Percentiles rank a stretch among this genome's conserved stretches.
phyloP scores from a whole-genome alignment of 2,113 vertebrate species.

The Chaenocephalus aceratus region DNA sequence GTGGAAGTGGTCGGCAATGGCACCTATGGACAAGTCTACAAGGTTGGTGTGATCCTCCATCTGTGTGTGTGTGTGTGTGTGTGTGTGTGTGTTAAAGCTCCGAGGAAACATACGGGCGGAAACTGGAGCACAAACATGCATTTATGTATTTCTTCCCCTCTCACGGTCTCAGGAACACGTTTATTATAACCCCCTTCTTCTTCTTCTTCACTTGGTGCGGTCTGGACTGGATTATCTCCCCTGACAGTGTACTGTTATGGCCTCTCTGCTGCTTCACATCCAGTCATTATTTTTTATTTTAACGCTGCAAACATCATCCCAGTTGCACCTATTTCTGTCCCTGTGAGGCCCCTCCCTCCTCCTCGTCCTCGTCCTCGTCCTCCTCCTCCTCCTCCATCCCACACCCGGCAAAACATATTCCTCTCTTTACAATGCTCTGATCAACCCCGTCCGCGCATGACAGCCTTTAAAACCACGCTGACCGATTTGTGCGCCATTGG shows the following conservation, averaged over 20 bases:
- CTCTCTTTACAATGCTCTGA: constrained; percentile 35
- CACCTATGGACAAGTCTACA: constrained; percentile 93
- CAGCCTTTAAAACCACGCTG: constrained; percentile 53
- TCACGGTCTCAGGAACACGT: constrained; percentile 37
- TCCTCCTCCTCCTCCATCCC: constrained; percentile 52
- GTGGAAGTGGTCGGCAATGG: constrained; percentile 93
- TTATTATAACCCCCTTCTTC: constrained; percentile 28
- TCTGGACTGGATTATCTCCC: constrained; percentile 63
- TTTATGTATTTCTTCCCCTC: constrained; percentile 39
- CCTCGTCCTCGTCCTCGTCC: constrained; percentile 10
- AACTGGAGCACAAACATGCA: constrained; percentile 64
- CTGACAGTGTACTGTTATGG: constrained; percentile 16
- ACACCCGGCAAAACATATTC: constrained; percentile 52
- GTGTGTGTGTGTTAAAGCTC: constrained; percentile 66
- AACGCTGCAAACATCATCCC: constrained; percentile 37
- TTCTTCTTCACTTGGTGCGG: constrained; percentile 16
- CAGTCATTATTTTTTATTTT: constrained; percentile 11
- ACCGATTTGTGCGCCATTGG: constrained; percentile 68
- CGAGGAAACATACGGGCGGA: constrained; percentile 48
- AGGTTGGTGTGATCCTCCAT: constrained; percentile 85
- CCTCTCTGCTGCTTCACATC: constrained; percentile 38
- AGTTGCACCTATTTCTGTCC: constrained; percentile 50
- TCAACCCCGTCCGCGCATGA: constrained; percentile 50
- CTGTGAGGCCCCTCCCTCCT: constrained; percentile 6
- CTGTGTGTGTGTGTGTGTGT: constrained; percentile 70